A percentile compares a stretch with the other conserved stretches of the same genome.
phyloP scores from a whole-genome alignment of 1,140 invertebrate species.

The Scaptomyza pallida region DNA sequence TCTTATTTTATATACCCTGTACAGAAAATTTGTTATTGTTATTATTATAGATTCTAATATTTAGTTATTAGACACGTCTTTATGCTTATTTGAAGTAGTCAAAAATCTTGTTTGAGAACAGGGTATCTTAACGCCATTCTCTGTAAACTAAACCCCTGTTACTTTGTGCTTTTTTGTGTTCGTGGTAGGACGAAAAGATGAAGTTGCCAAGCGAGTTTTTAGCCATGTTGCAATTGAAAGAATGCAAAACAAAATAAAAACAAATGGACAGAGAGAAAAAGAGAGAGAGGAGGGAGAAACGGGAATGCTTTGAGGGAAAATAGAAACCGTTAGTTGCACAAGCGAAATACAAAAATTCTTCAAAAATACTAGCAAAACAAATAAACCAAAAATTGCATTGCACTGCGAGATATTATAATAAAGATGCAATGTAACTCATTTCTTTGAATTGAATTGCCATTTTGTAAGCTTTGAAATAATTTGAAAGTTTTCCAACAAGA shows the following conservation, averaged over 20 bases:
- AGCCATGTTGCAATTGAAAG: conserved; percentile 13
- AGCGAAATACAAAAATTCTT: neutral
- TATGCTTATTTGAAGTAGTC: neutral
- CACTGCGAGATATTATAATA: conserved; percentile 13
- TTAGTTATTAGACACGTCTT: neutral
- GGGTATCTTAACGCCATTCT: neutral
- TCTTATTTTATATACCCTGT: too few relatives aligned
- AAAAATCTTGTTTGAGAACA: neutral
- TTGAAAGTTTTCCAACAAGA: neutral
- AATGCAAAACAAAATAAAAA: conserved; percentile 15
- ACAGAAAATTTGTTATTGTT: too few relatives aligned
- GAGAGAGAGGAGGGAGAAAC: too few relatives aligned
- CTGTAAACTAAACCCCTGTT: neutral
- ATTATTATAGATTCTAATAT: too few relatives aligned
- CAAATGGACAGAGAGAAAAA: neutral
- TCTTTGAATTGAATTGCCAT: neutral
- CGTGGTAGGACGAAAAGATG: conserved; percentile 15
- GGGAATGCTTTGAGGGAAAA: conserved; percentile 14
- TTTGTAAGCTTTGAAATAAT: neutral
- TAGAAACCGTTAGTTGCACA: conserved; percentile 14
- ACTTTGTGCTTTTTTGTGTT: conserved; percentile 3
- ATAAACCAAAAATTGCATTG: neutral
- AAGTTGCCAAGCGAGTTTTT: conserved; percentile 24
- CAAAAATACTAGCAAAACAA: conserved; percentile 1
- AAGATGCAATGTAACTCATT: neutral